phyloP scores from a whole-genome alignment of 2,797 vertebrate genomes.

The Steatocranus sp. region DNA sequence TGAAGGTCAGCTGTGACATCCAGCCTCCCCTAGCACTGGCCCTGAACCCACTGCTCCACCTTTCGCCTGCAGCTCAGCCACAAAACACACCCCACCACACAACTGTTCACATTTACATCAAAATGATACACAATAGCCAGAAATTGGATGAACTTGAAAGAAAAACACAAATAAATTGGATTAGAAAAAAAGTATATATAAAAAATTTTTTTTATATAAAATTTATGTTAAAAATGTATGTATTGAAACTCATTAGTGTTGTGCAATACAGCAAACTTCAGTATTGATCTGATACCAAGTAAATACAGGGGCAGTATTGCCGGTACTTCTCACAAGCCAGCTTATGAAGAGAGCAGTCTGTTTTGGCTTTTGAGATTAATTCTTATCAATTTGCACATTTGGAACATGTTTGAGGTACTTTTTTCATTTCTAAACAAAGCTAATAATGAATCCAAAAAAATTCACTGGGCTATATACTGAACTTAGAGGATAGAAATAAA shows the following conservation, averaged over 20 bases:
- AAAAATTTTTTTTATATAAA: background rate
- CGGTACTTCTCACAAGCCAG: rapidly evolving
- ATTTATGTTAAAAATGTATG: background rate
- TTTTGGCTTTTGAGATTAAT: background rate
- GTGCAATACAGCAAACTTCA: background rate
- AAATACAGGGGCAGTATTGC: background rate
- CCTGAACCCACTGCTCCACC: background rate
- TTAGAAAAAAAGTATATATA: rapidly evolving
- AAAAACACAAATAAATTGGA: background rate
- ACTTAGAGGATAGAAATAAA: background rate
- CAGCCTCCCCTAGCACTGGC: background rate
- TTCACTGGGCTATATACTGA: rapidly evolving
- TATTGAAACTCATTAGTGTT: background rate
- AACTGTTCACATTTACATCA: background rate
- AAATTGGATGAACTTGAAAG: background rate
- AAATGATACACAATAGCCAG: background rate
- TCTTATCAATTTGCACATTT: background rate
- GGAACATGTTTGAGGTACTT: background rate
- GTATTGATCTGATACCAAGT: background rate
- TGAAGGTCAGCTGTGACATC: background rate
- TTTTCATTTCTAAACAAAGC: background rate
- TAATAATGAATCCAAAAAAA: background rate
- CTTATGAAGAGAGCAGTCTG: background rate
- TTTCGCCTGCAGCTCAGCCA: background rate
- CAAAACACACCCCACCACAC: background rate